Evolutionary conservation across 2,113 vertebrate genomes (phyloP).

Genomic region (Limnothrissa miodon): DNA sequence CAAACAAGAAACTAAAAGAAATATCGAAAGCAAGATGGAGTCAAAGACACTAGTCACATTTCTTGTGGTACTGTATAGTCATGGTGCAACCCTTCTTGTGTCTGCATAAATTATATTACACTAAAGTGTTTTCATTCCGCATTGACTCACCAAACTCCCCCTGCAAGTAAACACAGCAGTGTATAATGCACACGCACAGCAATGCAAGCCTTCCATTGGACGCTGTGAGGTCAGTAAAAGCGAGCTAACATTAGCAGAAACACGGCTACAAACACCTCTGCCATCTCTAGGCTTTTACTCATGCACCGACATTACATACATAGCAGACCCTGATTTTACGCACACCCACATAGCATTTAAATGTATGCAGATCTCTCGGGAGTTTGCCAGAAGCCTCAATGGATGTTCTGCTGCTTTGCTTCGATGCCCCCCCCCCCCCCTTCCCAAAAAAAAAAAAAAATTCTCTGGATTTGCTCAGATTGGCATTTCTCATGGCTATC

Average conservation of each 20-base stretch:
- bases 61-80: neutral
- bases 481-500: conserved; percentile 38
- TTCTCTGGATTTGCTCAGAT: conserved; percentile 24
- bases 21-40: neutral
- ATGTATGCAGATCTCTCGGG: conserved; percentile 32
- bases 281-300: conserved; percentile 2
- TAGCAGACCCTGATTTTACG: neutral
- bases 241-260: neutral
- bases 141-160: neutral
- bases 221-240: neutral
- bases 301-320: conserved; percentile 26
- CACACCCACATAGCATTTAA: neutral
- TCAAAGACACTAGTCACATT: neutral
- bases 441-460: conserved; percentile 7
- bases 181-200: neutral
- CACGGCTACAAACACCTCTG: neutral
- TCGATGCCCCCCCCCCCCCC: neutral
- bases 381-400: neutral
- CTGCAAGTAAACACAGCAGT: neutral
- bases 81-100: neutral
- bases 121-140: neutral
- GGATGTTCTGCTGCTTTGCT: neutral
- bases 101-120: neutral
- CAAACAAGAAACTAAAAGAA: too few relatives aligned
- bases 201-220: neutral